Evolutionary conservation across 1,140 invertebrate species (phyloP), one percentile per base, ranked within the genome.

Genomic region (Phthorimaea operculella): DNA sequence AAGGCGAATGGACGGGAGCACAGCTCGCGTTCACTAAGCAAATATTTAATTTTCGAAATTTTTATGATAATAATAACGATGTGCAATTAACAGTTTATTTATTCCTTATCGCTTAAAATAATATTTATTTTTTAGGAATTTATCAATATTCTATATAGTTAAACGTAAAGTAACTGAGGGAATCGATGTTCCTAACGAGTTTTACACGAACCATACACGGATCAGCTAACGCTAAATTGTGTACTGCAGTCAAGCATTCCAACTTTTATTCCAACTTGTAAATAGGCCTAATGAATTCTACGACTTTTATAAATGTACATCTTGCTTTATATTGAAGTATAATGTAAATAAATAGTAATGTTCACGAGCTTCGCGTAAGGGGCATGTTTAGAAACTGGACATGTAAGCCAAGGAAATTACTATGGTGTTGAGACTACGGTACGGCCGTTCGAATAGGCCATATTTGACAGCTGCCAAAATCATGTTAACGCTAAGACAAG

Each of bases 231-330:
- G 67, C 72, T 69, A 66, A 74, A 76, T 73, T 72, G 68, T 76
- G 68, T 79, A 74, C 60, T 72, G 65, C 70, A 75, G 78, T 75
- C 63, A 80, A 76, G 82, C 82, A 85, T 85, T 85, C 82, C 82
- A 85, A 78, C 68, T 75, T 28, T 67, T 77, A 85, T 85, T 85
- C 82, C 82, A n/a, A 85, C 73, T 75, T 85, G 82, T 85, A 85
- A 82, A 85, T 85, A 83, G 82, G 82, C 82, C 82, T 83, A 81
- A 80, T 71, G 62, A 80, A 78, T 63, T 76, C 70, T 77, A 70
- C 63, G 66, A 73, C 67, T 78, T 74, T 64, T 66, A 59, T 66
- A 53, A 70, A 72, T 79, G 70, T 76, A 78, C 75, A 75, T 76
- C 68, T 74, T 73, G 79, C 76, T 80, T 79, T 79, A 67, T 74